Evolutionary conservation across 2,113 vertebrate genomes (phyloP), one percentile per base, ranked within the genome.

Genomic region (Clarias macrocephalus): DNA sequence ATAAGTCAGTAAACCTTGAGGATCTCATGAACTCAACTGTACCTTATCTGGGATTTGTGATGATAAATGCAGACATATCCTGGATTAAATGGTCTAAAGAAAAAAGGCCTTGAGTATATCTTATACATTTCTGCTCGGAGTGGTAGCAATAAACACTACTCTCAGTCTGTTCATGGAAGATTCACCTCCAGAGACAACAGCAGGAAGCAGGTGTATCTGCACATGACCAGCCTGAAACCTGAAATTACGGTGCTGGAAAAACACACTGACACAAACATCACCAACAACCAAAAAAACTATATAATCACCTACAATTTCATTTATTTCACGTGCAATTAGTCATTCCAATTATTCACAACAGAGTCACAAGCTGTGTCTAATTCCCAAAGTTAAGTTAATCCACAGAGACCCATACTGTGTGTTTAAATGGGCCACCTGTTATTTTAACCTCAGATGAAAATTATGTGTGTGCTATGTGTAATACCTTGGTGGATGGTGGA

Each of bases 181-280:
- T 91, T 92, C 57, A 91, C 88, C 84, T 88, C 90, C 85, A 90
- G 88, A 91, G 85, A 86, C 82, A 87, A 91, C 75, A 83, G 59
- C 83, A 89, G 52, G 48, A 88, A 59, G 66, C 85, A 91, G 63
- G 82, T 91, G 83, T 88, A 91, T 76, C 89, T 91, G 57, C 88
- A 89, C 77, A 90, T 91, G 87, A 89, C 57, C 85, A 89, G 85
- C 16, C 80, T 91, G 72, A 88, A 85, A 60, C 77, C 86, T 63
- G 90, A 86, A 87, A 66, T 15, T 66, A 87, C 70, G 88, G 87
- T 66, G 85, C 85, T 12, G 42, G 21, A 42, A 42, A 42, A 42
- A 42, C 42, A 42, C 42, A 42, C 42, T 42, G 42, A 5, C 42
- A 42, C 42, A 37, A 37, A 37, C 3, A 37, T 2, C 37, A 37